phyloP scores from a whole-genome alignment of 2,888 invertebrate species.

The Lasiommata megera region DNA sequence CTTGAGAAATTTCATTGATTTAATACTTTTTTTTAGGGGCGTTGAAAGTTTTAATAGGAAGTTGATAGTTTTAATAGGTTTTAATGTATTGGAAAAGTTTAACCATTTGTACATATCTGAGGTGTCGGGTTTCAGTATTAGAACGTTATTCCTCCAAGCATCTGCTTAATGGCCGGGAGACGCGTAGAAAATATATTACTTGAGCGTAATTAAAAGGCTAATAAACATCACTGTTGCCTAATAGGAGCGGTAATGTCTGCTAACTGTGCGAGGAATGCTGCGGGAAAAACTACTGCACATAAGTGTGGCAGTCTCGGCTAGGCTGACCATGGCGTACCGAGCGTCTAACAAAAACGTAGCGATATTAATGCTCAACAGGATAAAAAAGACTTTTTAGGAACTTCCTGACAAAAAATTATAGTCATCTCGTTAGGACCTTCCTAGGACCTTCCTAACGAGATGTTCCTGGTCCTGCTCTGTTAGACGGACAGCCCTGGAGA shows the following conservation, averaged over 20 bases:
- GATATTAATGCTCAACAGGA: no score
- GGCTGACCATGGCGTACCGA: neutral
- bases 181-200: constrained; percentile 11
- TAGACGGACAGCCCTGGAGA: no score
- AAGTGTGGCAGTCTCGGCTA: neutral
- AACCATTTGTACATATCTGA: no score
- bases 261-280: constrained; percentile 16
- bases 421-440: no score
- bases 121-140: no score
- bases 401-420: no score
- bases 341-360: neutral
- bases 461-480: no score
- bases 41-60: no score
- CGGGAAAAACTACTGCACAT: constrained; percentile 11
- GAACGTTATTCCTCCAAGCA: neutral
- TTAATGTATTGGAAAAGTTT: neutral
- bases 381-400: no score
- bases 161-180: constrained; percentile 9
- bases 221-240: constrained; percentile 17
- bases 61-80: neutral
- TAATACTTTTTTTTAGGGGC: no score
- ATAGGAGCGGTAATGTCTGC: constrained; percentile 12
- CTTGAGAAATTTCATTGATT: no score
- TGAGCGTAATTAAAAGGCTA: constrained; percentile 18
- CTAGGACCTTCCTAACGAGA: no score